Base-by-base conservation (phyloP, 2,888 invertebrate species). In the Lampropteryx suffumata region DNA sequence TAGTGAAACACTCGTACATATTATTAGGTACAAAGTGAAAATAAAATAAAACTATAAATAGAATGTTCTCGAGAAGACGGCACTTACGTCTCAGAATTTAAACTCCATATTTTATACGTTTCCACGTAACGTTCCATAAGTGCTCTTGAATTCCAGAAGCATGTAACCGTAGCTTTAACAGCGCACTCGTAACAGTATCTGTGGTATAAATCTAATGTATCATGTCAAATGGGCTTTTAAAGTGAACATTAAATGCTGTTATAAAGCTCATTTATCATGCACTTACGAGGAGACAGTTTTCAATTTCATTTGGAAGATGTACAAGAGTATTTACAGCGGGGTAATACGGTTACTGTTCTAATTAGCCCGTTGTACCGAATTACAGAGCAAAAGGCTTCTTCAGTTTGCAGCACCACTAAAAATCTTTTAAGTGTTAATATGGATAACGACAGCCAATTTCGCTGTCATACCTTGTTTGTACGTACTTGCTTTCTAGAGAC, bases 91-190 rank as follows among this genome's bases (percentile, higher is more conserved):
- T 12, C 39, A 48, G 47, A 48, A 44, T 53, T 48, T 49, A 44
- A 53, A 49, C 44, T 48, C 48, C 44, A 53, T 53, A 48, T 53
- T 53, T 48, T 53, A 52, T 53, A 51, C 46, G 52, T 40, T 44
- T 32, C 43, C 12, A 48, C 48, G 44, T 53, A 36, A 33, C 44
- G 44, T 48, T 35, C 43, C 46, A 30, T 53, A 53, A 53, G 48
- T 47, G 53, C 53, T 53, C 48, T 53, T 45, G 44, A 27, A 39
- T 52, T 32, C 40, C 40, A 41, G 26, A 30, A 26, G 4, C 43
- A 40, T 49, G 53, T 44, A 41, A 48, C 47, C 44, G 43, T 44
- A 48, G 40, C 40, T 41, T 53, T 51, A 12, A 41, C 41, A 41
- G 21, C 41, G 30, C 42, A 42, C 39, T 27, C 14, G 47, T 35